Base-by-base conservation (phyloP, 2,113 vertebrate species). In the Chaetodon auriga region DNA sequence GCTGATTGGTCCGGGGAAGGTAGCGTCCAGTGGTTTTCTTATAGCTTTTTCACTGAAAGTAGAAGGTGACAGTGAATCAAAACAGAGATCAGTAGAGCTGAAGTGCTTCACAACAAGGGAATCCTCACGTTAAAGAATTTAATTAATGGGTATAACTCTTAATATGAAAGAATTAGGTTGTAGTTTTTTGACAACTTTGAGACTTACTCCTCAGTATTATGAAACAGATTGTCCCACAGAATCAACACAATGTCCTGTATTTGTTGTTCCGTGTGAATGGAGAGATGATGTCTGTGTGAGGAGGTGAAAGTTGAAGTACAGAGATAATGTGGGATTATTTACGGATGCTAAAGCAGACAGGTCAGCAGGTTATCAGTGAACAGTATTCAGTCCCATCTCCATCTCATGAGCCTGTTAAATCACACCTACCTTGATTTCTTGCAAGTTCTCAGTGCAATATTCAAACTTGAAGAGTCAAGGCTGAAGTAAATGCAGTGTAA, bases 341-440 rank as follows among this genome's bases (percentile, higher is more conserved):
- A 21, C 21, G 51, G 51, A 53, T 53, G 19, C 51, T 51, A 30
- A 30, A 30, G 30, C 30, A 30, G 30, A 30, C 30, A 30, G 18
- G 49, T 19, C 19, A 8, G 16, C 49, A 21, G 18, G 1, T 19
- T 7, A 16, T 51, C 12, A 57, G 25, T 30, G 53, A 25, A 58
- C 75, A 68, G 48, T 68, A 16, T 65, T 61, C 43, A 23, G 49
- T 30, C 15, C 46, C 46, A 36, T 60, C 49, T 5, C 6, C 30
- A 25, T 15, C 74, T 53, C 48, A 82, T 25, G 68, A 30, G 46
- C 43, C 53, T 61, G 57, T 66, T 61, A 21, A 65, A 75, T 60
- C 16, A 58, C 16, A 64, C 60, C 74, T 49, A 60, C 25, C 19
- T 53, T 43, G 60, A 64, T 58, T 74, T 49, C n/a, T 12, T 58